Conservation (phyloP, 2,797 vertebrate species). For the Lophotriccus pileatus region DNA sequence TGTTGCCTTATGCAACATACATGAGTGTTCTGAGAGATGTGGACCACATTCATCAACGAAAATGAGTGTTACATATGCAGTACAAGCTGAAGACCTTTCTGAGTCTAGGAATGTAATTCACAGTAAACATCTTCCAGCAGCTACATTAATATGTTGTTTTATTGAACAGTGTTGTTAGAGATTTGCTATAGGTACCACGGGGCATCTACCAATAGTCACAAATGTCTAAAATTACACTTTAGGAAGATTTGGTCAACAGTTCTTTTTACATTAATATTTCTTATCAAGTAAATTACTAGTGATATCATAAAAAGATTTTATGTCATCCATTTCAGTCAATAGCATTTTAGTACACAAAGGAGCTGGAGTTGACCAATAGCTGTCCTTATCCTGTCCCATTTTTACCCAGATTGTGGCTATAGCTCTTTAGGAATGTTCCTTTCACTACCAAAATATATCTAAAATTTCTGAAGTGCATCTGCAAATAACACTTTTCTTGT, state of each 20-base stretch:
- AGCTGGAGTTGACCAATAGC: background rate
- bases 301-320: background rate
- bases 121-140: background rate
- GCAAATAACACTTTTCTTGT: background rate
- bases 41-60: background rate
- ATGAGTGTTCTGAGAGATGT: background rate
- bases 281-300: background rate
- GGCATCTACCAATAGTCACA: background rate
- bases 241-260: background rate
- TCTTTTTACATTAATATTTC: background rate
- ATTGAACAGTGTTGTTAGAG: background rate
- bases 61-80: background rate
- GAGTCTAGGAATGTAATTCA: background rate
- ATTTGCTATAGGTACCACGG: background rate
- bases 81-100: background rate
- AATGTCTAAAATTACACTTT: background rate
- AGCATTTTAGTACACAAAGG: background rate
- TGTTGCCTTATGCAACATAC: background rate
- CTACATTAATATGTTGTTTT: background rate
- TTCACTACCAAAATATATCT: background rate
- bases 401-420: background rate
- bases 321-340: background rate
- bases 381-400: background rate
- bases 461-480: background rate
- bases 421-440: background rate